Percentiles rank a stretch among this genome's conserved stretches.
phyloP scores from a whole-genome alignment of 2,888 invertebrate species.

The Cephus runcator region DNA sequence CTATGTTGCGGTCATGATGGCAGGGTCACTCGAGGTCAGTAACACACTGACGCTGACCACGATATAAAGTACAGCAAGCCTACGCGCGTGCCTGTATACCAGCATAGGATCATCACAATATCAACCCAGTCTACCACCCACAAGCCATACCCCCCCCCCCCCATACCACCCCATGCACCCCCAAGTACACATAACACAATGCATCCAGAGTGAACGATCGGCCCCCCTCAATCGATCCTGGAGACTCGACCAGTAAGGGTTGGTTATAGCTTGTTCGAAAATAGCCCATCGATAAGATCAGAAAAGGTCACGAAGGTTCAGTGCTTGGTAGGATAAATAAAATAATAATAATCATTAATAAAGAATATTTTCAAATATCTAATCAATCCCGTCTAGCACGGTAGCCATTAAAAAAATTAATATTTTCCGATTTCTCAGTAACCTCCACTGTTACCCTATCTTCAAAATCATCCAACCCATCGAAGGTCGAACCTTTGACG shows the following conservation, averaged over 20 bases:
- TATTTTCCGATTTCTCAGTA: too few species aligned
- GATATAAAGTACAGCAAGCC: not conserved
- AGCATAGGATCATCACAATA: not conserved
- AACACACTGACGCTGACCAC: slow-evolving; percentile 54
- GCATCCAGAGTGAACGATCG: not conserved
- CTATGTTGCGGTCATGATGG: slow-evolving; percentile 50
- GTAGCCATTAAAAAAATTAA: too few species aligned
- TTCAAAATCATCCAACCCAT: not conserved
- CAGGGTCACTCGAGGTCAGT: slow-evolving; percentile 64
- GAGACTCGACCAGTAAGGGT: not conserved
- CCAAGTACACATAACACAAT: not conserved
- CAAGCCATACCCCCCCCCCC: not conserved
- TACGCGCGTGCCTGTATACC: not conserved
- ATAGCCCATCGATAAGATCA: not conserved
- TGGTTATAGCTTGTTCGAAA: not conserved
- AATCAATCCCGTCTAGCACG: too few species aligned
- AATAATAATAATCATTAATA: not conserved
- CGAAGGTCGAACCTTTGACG: not conserved
- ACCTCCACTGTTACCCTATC: not conserved
- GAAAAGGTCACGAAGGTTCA: not conserved
- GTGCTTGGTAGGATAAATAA: too few species aligned
- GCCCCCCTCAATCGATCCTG: not conserved
- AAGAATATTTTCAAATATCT: too few species aligned
- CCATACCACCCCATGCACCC: not conserved
- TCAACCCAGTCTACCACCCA: not conserved